Base-by-base conservation (phyloP, 2,797 vertebrate species). In the Micromesistius poutassou region DNA sequence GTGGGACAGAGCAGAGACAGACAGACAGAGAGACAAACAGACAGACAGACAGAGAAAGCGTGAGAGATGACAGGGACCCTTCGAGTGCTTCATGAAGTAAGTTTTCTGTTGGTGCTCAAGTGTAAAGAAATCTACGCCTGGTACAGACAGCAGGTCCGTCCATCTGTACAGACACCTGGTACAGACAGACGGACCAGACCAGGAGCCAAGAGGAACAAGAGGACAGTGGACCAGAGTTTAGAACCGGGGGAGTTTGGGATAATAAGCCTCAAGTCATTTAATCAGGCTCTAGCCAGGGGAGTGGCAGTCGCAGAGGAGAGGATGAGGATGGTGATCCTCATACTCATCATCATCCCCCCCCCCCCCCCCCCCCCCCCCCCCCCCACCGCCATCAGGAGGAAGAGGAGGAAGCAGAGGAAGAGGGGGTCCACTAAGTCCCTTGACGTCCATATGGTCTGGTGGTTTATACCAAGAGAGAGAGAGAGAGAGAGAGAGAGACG, bases 401-500 rank as follows among this genome's bases (percentile, higher is more conserved):
- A 4, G 19, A 25, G 55, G 76, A 86, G 82, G 89, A 81, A 80
- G 82, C 78, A 74, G 72, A 78, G 75, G 82, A 82, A 81, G 72
- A 72, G 73, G 83, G 81, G 85, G 85, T 84, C 82, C 74, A 71
- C 81, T 92, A 93, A 93, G 87, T 88, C 84, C 88, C 81, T 85
- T 71, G 33, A 77, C 82, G 83, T 77, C 88, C 92, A 93, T 93
- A 93, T 94, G 93, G 90, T 89, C 82, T 80, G 76, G 16, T 35
- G 71, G 88, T 87, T 91, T 88, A 72, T 7, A 35, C 25, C 35
- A 16, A 72, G 31, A 36, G 72, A 74, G 83, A 87, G 72, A 72
- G 71, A 72, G 13, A 1, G 33, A 35, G 33, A 1, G 33, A 35
- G 33, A 35, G 33, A 35, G 33, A 6, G 1, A n/a, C n/a, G n/a